phyloP scores from a whole-genome alignment of 2,888 invertebrate species.

The Epinotia nisella region DNA sequence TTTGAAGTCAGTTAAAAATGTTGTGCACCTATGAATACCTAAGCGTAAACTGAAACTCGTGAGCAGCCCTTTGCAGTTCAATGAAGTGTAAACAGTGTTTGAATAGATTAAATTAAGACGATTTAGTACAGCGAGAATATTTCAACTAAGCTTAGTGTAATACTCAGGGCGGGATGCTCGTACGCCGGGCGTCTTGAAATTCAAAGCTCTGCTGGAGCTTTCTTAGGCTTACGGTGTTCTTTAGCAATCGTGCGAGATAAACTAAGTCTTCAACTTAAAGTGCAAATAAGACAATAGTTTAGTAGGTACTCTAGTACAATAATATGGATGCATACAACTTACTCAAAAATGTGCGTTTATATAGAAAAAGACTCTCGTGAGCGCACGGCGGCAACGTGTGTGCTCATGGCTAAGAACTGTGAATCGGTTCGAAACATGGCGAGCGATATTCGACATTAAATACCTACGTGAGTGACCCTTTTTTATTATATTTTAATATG shows the following conservation, averaged over 20 bases:
- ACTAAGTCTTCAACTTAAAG: background rate
- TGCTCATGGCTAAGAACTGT: too few species aligned
- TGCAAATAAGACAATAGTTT: background rate
- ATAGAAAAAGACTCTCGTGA: too few species aligned
- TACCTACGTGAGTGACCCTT: too few species aligned
- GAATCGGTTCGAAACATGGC: too few species aligned
- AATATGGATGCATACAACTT: too few species aligned
- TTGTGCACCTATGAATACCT: background rate
- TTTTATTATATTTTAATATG: too few species aligned
- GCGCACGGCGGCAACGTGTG: too few species aligned
- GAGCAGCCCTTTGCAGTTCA: background rate
- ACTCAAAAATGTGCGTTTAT: too few species aligned
- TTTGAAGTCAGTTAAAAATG: too few species aligned
- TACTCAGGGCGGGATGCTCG: background rate
- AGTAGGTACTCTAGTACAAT: too few species aligned
- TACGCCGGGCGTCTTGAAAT: slow-evolving; percentile 21
- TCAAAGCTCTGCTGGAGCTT: slow-evolving; percentile 19
- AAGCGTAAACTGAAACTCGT: background rate
- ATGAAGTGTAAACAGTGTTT: slow-evolving; percentile 16
- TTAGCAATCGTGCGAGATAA: slow-evolving; percentile 6
- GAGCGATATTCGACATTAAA: too few species aligned
- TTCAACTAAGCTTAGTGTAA: slow-evolving; percentile 33
- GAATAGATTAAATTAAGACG: slow-evolving; percentile 23
- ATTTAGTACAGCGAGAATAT: slow-evolving; percentile 26
- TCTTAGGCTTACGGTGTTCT: slow-evolving; percentile 15